Base-by-base conservation (phyloP, 2,797 vertebrate genomes). In the Mormyrus proboscirostris region DNA sequence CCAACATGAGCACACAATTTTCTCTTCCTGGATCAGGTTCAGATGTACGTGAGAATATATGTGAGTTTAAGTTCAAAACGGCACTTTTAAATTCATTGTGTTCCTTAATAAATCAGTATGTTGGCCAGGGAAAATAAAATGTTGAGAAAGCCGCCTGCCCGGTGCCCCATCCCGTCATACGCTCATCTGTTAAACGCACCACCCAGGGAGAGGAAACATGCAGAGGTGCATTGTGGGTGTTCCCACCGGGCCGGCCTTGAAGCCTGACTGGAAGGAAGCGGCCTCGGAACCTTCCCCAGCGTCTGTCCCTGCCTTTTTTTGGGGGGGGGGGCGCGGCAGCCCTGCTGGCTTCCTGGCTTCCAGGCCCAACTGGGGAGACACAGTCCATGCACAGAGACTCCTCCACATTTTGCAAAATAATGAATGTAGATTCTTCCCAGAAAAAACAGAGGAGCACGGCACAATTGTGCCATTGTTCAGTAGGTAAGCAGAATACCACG, bases 241-340 rank as follows among this genome's bases (percentile, higher is more conserved):
- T 96, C 95, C 93, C 65, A 9, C 38, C 49, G 19, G 73, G 38
- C 14, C 8, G 69, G 51, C 89, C 95, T 96, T 96, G 96, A 96
- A 96, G 96, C 95, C 95, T 73, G 94, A 93, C 95, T 96, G 96
- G 96, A 96, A 96, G 95, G 95, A 96, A 95, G 95, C 96, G 96
- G 96, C 96, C 96, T 96, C 94, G 94, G 94, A 95, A 94, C 91
- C 92, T 93, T 82, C 83, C 91, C 90, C 91, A 94, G 93, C 94
- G 94, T 95, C 95, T 93, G 94, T 94, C 95, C 94, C 94, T 94
- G 93, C 93, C 92, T 95, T 96, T 95, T 93, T 29, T 33, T 33
- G 1, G 95, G 95, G 95, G 96, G 95, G 65, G 29, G 69, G 69
- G 12, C 69, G 95, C 29, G 29, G 29, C 29, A 33, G 76, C 41